Base-by-base conservation (phyloP, 1,140 invertebrate species). In the Stratiolaelaps scimitus region DNA sequence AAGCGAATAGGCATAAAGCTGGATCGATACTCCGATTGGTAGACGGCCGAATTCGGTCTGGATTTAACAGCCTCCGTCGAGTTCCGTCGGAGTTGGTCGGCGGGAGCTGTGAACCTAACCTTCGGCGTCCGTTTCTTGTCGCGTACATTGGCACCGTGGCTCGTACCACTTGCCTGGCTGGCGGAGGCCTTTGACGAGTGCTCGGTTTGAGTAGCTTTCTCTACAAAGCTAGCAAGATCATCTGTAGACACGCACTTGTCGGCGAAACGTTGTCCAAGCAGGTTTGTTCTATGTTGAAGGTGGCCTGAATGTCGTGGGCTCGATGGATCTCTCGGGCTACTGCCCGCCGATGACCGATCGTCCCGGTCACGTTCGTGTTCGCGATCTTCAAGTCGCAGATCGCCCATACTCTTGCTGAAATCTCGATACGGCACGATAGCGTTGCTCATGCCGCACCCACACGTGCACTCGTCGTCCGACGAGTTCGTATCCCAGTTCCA, bases 31-130 rank as follows among this genome's bases (percentile, higher is more conserved):
- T 60, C 53, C 2, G 53, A 60, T 26, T 26, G 26, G 23, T 60
- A 60, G 34, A 60, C 23, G 23, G 53, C 53, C 53, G 53, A 60
- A 60, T 23, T 60, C 2, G 53, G 53, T 60, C 53, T 60, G 53
- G 53, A 60, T 60, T 60, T 60, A 60, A 60, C 23, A 26, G 53
- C 34, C 34, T 34, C 53, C 53, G 53, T 34, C 53, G 53, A 26
- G 23, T 60, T 60, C 34, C 53, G 26, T 34, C 53, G 53, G 2
- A 20, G 53, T 23, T 60, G 53, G 10, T 60, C 53, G 15, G 53
- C 53, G 53, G 53, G 53, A 60, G 53, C 53, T n/a, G 53, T 60
- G 23, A 60, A 60, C 26, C 53, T 60, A 60, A 60, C 53, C 53
- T 60, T 60, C 53, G 53, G 53, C 23, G 23, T 60, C 53, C 15